Base-by-base conservation (phyloP, 30 jellyfish, hydroid and myxozoan genomes). In the Haliclystus octoradiatus region DNA sequence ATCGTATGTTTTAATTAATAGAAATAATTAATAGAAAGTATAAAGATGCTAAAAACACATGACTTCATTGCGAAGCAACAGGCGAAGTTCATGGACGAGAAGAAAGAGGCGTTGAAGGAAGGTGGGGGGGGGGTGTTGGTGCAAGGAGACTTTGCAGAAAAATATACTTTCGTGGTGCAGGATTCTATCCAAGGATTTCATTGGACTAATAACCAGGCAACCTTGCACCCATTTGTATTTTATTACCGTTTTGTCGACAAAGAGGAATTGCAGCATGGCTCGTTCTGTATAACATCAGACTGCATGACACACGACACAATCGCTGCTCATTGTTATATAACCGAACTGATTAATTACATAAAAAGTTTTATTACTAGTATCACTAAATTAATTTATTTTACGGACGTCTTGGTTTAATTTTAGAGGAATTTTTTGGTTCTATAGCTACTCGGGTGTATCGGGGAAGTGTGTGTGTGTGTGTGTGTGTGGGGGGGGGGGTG, bases 341-440 rank as follows among this genome's bases (percentile, higher is more conserved):
- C n/a, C 29, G 28, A 22, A 1, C 63, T 76, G 27, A 33, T 65
- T 50, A 24, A 14, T 15, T 51, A 31, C 31, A 29, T 50, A 14
- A 26, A n/a, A 19, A 32, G 31, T 3, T 65, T 65, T 27, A 65
- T 76, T 46, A 50, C 22, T 13, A 3, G 19, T 23, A 34, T 64
- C 2, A 7, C 15, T 3, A 62, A 62, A 19, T 2, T 62, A n/a
- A 30, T 62, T 19, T 63, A 64, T 50, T 74, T 74, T 28, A 35
- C 78, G 26, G 85, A 74, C 64, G 77, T 70, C 60, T 74, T 76
- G 50, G 78, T n/a, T n/a, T n/a, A n/a, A n/a, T n/a, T n/a, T n/a
- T n/a, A n/a, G n/a, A n/a, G n/a, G n/a, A n/a, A n/a, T n/a, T n/a
- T n/a, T n/a, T n/a, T n/a, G n/a, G n/a, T n/a, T n/a, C n/a, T n/a